A percentile compares a stretch with the other conserved stretches of the same genome.
These are phyloP conservation scores for Microplitis demolitor DNA, from an alignment of 1,140 invertebrate genomes.

Conservation along the genomic window DNA sequence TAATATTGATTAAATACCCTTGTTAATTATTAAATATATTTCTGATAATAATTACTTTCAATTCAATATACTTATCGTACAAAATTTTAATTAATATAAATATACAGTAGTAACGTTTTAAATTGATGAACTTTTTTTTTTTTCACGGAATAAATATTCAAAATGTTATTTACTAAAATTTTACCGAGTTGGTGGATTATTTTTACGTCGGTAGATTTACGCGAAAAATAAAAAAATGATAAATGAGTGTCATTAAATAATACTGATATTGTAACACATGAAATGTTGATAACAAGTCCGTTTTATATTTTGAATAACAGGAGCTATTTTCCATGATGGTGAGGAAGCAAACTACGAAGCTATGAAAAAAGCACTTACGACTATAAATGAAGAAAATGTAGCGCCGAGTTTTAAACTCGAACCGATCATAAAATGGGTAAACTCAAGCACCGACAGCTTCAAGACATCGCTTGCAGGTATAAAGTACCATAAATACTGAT, in stretches of 20 bases:
- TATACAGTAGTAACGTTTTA: too few relatives aligned
- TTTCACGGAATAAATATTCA: too few relatives aligned
- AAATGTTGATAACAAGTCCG: not conserved
- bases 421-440: constrained; percentile 35
- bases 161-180: too few relatives aligned
- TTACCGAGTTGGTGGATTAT: too few relatives aligned
- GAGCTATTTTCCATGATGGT: constrained; percentile 47
- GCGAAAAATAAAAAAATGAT: not conserved
- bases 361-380: constrained; percentile 41
- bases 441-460: constrained; percentile 50
- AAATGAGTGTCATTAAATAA: too few relatives aligned
- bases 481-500: constrained; percentile 16
- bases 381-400: constrained; percentile 38
- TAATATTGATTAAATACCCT: too few relatives aligned
- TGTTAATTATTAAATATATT: too few relatives aligned
- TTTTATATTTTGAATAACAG: constrained; percentile 29
- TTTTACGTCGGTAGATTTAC: too few relatives aligned
- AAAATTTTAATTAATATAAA: too few relatives aligned
- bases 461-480: constrained; percentile 42
- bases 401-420: constrained; percentile 45
- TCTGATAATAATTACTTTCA: too few relatives aligned
- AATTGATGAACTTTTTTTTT: too few relatives aligned
- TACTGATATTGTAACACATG: not conserved
- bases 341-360: constrained; percentile 40
- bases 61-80: not conserved